phyloP scores from a whole-genome alignment of 2,888 invertebrate species.

The Aphodius granarius region DNA sequence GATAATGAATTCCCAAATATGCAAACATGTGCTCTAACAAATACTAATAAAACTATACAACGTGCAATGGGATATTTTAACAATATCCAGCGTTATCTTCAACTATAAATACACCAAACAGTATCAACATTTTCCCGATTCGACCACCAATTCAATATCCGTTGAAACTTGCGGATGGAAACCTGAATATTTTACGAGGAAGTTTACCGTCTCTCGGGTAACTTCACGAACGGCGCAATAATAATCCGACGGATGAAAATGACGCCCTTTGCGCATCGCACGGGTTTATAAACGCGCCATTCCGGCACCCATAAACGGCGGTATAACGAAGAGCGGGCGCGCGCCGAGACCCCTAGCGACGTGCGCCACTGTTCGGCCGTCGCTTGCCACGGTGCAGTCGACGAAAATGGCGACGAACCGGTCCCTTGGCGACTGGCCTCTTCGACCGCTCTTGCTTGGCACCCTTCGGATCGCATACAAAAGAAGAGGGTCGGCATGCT shows the following conservation, averaged over 20 bases:
- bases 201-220: constrained; percentile 7
- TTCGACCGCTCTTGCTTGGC: constrained; percentile 27
- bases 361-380: background rate
- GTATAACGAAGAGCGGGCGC: constrained; percentile 25
- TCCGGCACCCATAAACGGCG: constrained; percentile 51
- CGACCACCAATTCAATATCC: background rate
- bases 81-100: no score
- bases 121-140: background rate
- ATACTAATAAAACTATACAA: no score
- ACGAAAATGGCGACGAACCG: constrained; percentile 47
- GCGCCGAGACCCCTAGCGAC: constrained; percentile 13
- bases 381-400: background rate
- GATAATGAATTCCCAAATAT: no score
- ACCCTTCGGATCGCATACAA: background rate
- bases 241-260: constrained; percentile 53
- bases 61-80: no score
- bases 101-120: no score
- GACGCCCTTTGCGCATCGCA: constrained; percentile 51
- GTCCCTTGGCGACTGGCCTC: constrained; percentile 45
- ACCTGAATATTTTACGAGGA: constrained; percentile 5
- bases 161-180: background rate
- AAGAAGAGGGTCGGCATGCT: background rate
- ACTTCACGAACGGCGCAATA: constrained; percentile 39
- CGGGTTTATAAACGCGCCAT: constrained; percentile 52
- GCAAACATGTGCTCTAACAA: no score